Conservation (phyloP, 1,140 invertebrate species). For the Brachionus rotundiformis region DNA sequence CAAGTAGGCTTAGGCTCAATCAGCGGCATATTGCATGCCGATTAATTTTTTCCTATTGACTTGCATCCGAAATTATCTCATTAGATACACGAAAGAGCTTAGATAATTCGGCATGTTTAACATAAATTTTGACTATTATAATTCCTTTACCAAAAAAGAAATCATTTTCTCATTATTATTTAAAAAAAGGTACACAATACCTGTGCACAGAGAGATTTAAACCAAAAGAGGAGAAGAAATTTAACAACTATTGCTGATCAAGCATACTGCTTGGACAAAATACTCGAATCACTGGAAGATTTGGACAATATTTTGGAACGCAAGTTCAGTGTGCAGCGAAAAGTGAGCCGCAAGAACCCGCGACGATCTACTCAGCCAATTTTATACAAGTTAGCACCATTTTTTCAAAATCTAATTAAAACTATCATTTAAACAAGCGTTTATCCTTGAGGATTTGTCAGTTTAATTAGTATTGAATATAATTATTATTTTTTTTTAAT, state of each 20-base stretch:
- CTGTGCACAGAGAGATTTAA: not conserved
- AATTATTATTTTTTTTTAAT: not conserved
- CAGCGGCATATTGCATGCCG: slow-evolving; percentile 1
- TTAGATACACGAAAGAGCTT: not conserved
- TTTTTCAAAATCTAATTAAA: not conserved
- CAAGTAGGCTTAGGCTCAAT: not conserved
- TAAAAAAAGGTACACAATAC: not conserved
- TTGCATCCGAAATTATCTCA: slow-evolving; percentile 1
- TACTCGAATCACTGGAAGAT: not conserved
- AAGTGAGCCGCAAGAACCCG: not conserved
- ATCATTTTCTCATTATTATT: not conserved
- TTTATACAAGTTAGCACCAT: not conserved
- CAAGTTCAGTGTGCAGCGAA: not conserved
- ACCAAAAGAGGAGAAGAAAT: not conserved
- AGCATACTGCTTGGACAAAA: not conserved
- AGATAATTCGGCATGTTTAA: not conserved
- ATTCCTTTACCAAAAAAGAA: not conserved
- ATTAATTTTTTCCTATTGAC: slow-evolving; percentile 5
- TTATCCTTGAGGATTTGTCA: not conserved
- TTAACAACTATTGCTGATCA: not conserved
- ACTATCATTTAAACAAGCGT: not conserved
- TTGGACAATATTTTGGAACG: not conserved
- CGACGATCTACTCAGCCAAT: not conserved
- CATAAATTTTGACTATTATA: not conserved
- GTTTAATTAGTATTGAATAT: not conserved